Percentiles rank a stretch among this genome's conserved stretches.
phyloP scores from a whole-genome alignment of 1,140 invertebrate species.

The Ladona fulva region DNA sequence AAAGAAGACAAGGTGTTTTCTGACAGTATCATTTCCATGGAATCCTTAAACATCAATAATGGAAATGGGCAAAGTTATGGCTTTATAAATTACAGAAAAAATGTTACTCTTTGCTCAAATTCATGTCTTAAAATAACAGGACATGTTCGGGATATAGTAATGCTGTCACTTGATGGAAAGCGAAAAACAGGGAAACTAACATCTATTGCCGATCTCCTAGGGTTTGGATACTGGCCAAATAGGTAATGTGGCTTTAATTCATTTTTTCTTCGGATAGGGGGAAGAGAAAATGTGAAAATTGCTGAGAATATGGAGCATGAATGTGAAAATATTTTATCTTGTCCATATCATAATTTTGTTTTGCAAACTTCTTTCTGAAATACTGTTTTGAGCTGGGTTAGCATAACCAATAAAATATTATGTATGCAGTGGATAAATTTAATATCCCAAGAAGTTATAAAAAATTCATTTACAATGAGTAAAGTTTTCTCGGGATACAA shows the following conservation, averaged over 20 bases:
- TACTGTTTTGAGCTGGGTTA: too few relatives aligned
- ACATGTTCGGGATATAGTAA: constrained; percentile 19
- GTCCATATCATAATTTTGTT: too few relatives aligned
- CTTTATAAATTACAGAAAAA: constrained; percentile 27
- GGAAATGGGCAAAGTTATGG: constrained; percentile 39
- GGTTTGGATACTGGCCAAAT: constrained; percentile 15
- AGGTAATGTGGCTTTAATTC: neutral
- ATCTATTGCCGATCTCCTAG: neutral
- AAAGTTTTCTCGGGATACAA: too few relatives aligned
- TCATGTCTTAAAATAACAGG: neutral
- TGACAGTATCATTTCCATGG: constrained; percentile 28
- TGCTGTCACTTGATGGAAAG: constrained; percentile 20
- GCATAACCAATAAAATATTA: too few relatives aligned
- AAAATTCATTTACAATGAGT: too few relatives aligned
- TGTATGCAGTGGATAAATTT: too few relatives aligned
- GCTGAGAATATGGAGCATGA: too few relatives aligned
- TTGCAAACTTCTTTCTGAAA: too few relatives aligned
- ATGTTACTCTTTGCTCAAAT: neutral
- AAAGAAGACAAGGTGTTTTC: neutral
- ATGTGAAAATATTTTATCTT: too few relatives aligned
- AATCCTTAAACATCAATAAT: constrained; percentile 35
- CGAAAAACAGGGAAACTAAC: neutral
- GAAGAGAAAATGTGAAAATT: too few relatives aligned
- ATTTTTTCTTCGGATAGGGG: too few relatives aligned
- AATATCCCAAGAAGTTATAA: too few relatives aligned